Evolutionary conservation across 1,140 invertebrate species (phyloP), one percentile per base, ranked within the genome.

Genomic region (Mactra quadrangularis): DNA sequence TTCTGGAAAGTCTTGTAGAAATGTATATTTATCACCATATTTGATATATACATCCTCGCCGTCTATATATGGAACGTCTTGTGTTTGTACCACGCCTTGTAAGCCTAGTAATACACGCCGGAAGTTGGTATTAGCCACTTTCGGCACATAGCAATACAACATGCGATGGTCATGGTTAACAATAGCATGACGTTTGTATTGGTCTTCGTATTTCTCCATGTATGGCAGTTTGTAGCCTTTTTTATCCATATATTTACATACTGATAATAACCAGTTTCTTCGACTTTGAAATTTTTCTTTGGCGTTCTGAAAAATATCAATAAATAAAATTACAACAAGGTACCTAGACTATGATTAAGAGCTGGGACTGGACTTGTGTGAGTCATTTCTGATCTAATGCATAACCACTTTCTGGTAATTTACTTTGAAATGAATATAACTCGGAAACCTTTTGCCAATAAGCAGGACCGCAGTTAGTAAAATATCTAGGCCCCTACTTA

Each of bases 91-190:
- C 3, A 6, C 25, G n/a, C 38, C 64, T 31, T 41, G 11, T 19
- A 45, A 22, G 4, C 38, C 31, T 15, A 68, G 64, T 4, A 68
- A 68, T 17, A 68, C 27, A 9, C 64, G 64, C 4, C 64, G 33
- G 35, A 68, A 68, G 22, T 68, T 68, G 6, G 64, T 68, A 29
- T 68, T 68, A 6, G 64, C 64, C 13, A 68, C 64, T 45, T 68
- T 68, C 17, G 64, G 64, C 9, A 68, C 4, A 25, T 19, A 41
- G 64, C 64, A 41, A 33, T 45, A 68, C 25, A 68, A 13, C 9
- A 68, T n/a, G 6, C 33, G 7, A 3, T 41, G n/a, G 11, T 25
- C 17, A 22, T 38, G 13, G 13, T 68, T 38, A 22, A 68, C 64
- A 33, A 68, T 41, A 11, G 41, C 4, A 22, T 47, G 64, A 22